Conservation (phyloP, 2,797 vertebrate genomes). For the Peromyscus eremicus region DNA sequence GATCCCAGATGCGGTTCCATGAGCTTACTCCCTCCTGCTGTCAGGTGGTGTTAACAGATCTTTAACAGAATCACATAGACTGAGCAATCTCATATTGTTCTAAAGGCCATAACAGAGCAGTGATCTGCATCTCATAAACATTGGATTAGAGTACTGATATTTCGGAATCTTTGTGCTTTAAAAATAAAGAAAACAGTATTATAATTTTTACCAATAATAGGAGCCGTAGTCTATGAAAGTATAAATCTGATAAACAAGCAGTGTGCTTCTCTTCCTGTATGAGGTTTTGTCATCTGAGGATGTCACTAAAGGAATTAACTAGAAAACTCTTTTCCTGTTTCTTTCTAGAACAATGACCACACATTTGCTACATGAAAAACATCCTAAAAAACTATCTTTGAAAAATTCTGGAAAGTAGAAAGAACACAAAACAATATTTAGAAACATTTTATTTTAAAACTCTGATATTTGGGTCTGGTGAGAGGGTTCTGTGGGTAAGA, state of each 20-base stretch:
- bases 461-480: background rate
- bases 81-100: background rate
- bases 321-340: background rate
- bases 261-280: background rate
- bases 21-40: background rate
- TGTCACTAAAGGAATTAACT: background rate
- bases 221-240: background rate
- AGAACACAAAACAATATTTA: background rate
- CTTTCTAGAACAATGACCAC: background rate
- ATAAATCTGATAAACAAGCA: background rate
- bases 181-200: background rate
- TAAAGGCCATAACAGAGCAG: background rate
- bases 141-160: background rate
- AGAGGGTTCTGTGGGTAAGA: background rate
- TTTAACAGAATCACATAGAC: background rate
- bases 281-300: background rate
- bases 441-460: background rate
- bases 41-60: too few relatives aligned
- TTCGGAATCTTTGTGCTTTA: background rate
- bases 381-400: background rate
- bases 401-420: constrained; percentile 3
- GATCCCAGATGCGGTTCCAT: background rate
- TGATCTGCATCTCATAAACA: background rate
- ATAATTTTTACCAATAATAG: background rate
- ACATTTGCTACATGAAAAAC: background rate